These are phyloP conservation scores for Patella pellucida DNA, from an alignment of 2,888 invertebrate species.

Conservation along the genomic window DNA sequence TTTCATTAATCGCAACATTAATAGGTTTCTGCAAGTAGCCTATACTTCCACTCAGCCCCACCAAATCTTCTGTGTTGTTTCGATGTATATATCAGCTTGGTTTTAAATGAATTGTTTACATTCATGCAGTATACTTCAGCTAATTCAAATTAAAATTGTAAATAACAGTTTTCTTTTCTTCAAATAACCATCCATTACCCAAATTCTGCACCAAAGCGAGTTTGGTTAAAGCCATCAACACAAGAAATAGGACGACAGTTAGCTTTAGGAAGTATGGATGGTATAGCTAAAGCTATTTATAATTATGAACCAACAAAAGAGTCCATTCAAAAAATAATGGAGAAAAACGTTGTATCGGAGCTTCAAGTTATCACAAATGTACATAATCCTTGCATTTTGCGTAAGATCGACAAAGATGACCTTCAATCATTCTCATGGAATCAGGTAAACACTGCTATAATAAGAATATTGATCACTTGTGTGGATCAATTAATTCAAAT, in stretches of 20 bases:
- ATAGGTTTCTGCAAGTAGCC: constrained; percentile 6
- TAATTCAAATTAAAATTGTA: not conserved
- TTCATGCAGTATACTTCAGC: constrained; percentile 6
- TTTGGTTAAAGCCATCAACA: not conserved
- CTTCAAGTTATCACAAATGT: not conserved
- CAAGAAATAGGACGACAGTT: constrained; percentile 1
- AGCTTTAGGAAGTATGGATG: constrained; percentile 6
- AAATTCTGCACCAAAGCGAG: constrained; percentile 1
- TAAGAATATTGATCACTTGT: not conserved
- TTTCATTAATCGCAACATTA: constrained; percentile 1
- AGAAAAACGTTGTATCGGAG: constrained; percentile 1
- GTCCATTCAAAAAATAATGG: constrained; percentile 1
- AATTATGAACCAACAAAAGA: not conserved
- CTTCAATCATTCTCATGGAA: not conserved
- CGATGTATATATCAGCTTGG: not conserved
- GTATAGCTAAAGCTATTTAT: constrained; percentile 6
- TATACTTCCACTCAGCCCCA: not conserved
- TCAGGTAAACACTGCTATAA: not conserved
- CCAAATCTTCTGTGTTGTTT: not conserved
- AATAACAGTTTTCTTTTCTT: constrained; percentile 3
- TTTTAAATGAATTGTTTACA: not conserved
- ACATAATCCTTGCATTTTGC: not conserved
- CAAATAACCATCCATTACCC: not conserved
- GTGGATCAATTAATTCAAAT: not conserved
- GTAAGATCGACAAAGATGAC: constrained; percentile 1